Evolutionary conservation across 2,113 vertebrate genomes (phyloP).

Genomic region (Scomber japonicus): DNA sequence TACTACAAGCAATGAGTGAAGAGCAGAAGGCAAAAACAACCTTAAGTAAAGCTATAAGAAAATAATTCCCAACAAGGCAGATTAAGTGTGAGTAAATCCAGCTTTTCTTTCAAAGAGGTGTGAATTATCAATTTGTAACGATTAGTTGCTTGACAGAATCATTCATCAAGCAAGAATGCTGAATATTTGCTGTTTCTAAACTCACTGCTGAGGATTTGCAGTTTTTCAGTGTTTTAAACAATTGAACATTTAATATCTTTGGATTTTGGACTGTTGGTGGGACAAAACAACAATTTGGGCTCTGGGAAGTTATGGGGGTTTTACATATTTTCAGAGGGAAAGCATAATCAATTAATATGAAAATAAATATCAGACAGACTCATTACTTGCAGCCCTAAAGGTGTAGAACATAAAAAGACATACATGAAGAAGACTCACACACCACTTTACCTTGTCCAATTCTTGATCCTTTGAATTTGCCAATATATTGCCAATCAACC

Average conservation of each 20-base stretch:
- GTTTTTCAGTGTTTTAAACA: background rate
- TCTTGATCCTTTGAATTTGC: background rate
- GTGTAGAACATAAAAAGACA: no score
- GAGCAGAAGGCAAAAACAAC: conserved; percentile 39
- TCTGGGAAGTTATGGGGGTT: no score
- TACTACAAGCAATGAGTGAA: background rate
- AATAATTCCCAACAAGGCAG: conserved; percentile 5
- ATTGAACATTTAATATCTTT: background rate
- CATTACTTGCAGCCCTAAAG: no score
- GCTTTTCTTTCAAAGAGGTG: conserved; percentile 27
- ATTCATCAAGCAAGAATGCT: background rate
- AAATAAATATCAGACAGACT: no score
- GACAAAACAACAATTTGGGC: no score
- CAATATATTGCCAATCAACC: no score
- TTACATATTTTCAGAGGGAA: no score
- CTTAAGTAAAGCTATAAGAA: conserved; percentile 30
- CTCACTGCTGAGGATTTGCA: background rate
- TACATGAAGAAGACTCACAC: no score
- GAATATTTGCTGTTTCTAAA: background rate
- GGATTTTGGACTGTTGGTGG: background rate
- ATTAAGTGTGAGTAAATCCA: conserved; percentile 42
- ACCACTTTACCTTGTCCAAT: no score
- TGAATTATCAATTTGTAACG: background rate
- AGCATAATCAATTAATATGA: no score
- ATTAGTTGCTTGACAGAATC: background rate